Base-by-base conservation (phyloP, 2,797 vertebrate genomes). In the Chanos chanos region DNA sequence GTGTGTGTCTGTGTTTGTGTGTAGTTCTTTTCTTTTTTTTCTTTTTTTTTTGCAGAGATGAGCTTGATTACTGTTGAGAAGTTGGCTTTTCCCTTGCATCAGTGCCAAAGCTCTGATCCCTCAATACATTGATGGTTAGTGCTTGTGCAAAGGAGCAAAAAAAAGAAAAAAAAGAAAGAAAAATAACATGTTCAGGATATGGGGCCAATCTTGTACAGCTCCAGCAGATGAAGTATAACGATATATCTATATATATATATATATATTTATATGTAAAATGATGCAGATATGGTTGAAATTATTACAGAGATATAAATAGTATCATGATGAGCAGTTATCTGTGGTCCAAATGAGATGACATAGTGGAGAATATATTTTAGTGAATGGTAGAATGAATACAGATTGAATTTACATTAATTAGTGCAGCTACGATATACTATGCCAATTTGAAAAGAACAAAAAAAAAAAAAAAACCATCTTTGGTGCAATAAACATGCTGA, bases 261-360 rank as follows among this genome's bases (percentile, higher is more conserved):
- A 74, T 79, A 89, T 85, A 84, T 76, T 86, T 68, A 40, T 63
- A 80, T 85, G 78, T 64, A 67, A 85, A 76, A 78, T 63, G 72
- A 78, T 80, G 48, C 5, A 15, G 30, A 7, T 1, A 41, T 16
- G 3, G 27, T 12, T 37, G 48, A 27, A 10, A 22, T 7, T 9
- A 24, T 55, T 41, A 30, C 41, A 7, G 13, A 39, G 12, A 13
- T 21, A 7, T 28, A 49, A 37, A 41, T 33, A 15, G 40, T 43
- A 43, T 15, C 28, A 21, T 31, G 39, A 36, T 30, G 39, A 41
- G 16, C 9, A 15, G 34, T n/a, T 33, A 9, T 45, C 56, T 62
- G 16, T 28, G 36, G 50, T 39, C 21, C 28, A 36, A 19, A 52
- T 61, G 45, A 61, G 16, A 16, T 45, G 6, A 36, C 10, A 9